Evolutionary conservation across 1,140 invertebrate genomes (phyloP).

Genomic region (Melipona quadrifasciata): DNA sequence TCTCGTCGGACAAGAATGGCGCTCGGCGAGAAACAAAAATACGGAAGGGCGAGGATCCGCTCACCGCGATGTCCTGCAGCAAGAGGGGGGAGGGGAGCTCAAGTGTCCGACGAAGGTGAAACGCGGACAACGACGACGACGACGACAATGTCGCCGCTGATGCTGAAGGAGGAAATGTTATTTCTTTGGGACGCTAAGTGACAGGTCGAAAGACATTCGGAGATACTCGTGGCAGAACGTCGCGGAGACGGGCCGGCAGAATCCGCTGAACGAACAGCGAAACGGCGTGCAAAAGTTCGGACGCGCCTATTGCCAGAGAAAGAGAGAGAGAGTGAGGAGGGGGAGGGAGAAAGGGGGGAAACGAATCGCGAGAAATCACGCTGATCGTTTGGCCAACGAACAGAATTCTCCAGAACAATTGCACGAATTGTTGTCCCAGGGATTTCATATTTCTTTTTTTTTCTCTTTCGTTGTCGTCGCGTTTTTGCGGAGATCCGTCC

Average conservation of each 20-base stretch:
- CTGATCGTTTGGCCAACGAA: background rate
- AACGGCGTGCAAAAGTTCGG: constrained; percentile 44
- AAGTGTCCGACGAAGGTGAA: constrained; percentile 7
- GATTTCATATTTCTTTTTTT: background rate
- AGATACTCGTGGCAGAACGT: constrained; percentile 62
- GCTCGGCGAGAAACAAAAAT: constrained; percentile 70
- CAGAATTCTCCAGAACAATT: background rate
- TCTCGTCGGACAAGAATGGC: constrained; percentile 55
- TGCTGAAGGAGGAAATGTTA: constrained; percentile 63
- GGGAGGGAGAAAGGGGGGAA: constrained; percentile 1
- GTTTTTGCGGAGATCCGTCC: background rate
- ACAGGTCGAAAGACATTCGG: constrained; percentile 70
- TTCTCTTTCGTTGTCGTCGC: background rate
- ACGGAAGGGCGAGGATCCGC: constrained; percentile 59
- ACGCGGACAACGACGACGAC: constrained; percentile 49
- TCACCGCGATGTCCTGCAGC: constrained; percentile 42
- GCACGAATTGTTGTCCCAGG: background rate
- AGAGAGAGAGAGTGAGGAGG: background rate
- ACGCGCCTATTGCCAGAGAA: constrained; percentile 6
- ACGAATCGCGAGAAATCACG: background rate
- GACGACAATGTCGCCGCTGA: constrained; percentile 60
- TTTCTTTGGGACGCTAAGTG: constrained; percentile 72
- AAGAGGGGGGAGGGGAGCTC: background rate
- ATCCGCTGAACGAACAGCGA: constrained; percentile 43
- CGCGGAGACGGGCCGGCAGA: constrained; percentile 9